Evolutionary conservation across 2,797 vertebrate species (phyloP).

Genomic region (Smutsia gigantea): DNA sequence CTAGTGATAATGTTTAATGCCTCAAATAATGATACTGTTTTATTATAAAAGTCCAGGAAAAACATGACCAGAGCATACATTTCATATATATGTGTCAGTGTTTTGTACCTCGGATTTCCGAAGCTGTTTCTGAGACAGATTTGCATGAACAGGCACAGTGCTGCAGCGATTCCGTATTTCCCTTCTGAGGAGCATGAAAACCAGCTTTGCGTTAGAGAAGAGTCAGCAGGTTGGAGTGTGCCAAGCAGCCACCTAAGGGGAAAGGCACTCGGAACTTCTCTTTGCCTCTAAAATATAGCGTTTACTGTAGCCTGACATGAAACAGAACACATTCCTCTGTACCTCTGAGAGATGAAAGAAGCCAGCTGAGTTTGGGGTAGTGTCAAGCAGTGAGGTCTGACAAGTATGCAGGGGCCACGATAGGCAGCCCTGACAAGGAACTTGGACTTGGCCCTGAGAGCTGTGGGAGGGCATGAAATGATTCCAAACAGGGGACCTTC

Average conservation of each 20-base stretch:
- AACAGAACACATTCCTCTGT: neutral
- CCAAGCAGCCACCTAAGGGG: slow-evolving; percentile 60
- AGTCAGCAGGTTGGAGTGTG: neutral
- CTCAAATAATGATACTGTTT: neutral
- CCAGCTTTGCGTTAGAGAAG: neutral
- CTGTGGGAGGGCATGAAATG: neutral
- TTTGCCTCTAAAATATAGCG: neutral
- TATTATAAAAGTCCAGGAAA: neutral
- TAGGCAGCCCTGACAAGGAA: neutral
- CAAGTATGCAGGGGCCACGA: neutral
- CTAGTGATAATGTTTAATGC: neutral
- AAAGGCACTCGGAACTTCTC: slow-evolving; percentile 48
- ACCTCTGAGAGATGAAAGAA: neutral
- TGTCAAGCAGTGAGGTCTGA: neutral
- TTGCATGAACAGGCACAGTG: slow-evolving; percentile 46
- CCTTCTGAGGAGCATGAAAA: neutral
- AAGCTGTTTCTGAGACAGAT: slow-evolving; percentile 70
- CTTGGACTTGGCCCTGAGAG: neutral
- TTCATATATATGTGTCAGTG: neutral
- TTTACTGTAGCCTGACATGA: neutral
- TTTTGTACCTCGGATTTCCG: slow-evolving; percentile 78
- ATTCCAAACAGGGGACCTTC: neutral
- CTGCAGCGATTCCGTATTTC: slow-evolving; percentile 58
- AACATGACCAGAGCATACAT: neutral
- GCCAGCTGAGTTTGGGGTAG: neutral